Evolutionary conservation across 2,888 invertebrate species (phyloP), one percentile per base, ranked within the genome.

Genomic region (Calameuta idolon): DNA sequence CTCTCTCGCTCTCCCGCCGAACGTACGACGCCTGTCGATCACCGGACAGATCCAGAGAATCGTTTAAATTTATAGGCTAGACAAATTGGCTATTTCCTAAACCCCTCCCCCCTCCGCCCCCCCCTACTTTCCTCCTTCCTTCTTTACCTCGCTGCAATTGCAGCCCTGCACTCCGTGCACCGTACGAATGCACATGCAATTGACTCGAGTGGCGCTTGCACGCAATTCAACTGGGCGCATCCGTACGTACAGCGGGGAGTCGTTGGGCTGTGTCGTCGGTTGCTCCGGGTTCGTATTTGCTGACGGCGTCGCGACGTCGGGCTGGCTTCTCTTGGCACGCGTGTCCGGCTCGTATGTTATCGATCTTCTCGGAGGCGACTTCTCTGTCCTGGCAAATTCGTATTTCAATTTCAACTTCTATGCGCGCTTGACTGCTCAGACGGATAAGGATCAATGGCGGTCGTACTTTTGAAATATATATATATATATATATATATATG

Each of bases 31-130:
- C 31, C 69, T 73, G 31, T 74, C 55, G 68, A n/a, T 69, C 35
- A 55, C 34, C 33, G 74, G 30, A 74, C 34, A 40, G 75, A 37
- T 33, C 33, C 15, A 74, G 40, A 69, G 34, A 75, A 71, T 75
- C 77, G 69, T 77, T 73, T 68, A 77, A 74, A 83, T 83, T 81
- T 80, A 81, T 81, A 81, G 80, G 76, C 82, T 75, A 86, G 85
- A 86, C 84, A 86, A 87, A 87, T 87, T 83, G 81, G 74, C 77
- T 79, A 81, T 81, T 84, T 86, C 83, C 86, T 82, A 81, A 81
- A 80, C 78, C 77, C 78, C 81, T 55, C 76, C n/a, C n/a, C n/a
- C n/a, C n/a, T n/a, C n/a, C n/a, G n/a, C n/a, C n/a, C n/a, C n/a
- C n/a, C n/a, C n/a, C n/a, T n/a, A 71, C 79, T 71, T 31, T 71